Base-by-base conservation (phyloP, 2,797 vertebrate genomes). In the Acomys russatus region DNA sequence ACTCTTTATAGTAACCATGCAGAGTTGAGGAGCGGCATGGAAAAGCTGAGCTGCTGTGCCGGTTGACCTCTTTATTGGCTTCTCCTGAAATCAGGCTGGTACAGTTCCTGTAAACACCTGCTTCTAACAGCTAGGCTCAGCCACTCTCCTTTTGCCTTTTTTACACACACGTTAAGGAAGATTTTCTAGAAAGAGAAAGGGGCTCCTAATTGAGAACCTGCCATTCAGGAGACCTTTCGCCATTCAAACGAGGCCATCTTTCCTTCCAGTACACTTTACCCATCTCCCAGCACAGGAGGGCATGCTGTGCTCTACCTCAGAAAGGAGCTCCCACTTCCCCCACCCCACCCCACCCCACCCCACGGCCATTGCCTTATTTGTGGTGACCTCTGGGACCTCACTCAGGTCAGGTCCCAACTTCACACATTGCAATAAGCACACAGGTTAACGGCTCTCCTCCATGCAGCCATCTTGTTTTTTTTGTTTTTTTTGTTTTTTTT, bases 401-500 rank as follows among this genome's bases (percentile, higher is more conserved):
- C 23, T 7, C 44, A 51, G 9, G 33, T 68, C 78, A n/a, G 33
- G 51, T 68, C 4, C 44, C 25, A 51, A 3, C 2, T 38, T 64
- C 12, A 56, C 33, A 6, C 25, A 1, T 38, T 8, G 33, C 14
- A 11, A 3, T 17, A 1, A 10, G 1, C 25, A 8, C 25, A 49
- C 7, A 15, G 20, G 20, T 38, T 38, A 22, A 12, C 18, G 15
- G 49, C 33, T 44, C 66, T 63, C 18, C 23, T 76, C 68, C 30
- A 1, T 11, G 44, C 28, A n/a, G 9, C 71, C 78, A 84, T 6
- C 5, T 9, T 0, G 11, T 88, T 18, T n/a, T n/a, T n/a, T n/a
- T n/a, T n/a, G n/a, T n/a, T n/a, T n/a, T n/a, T n/a, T n/a, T n/a
- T n/a, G n/a, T n/a, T n/a, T n/a, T n/a, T n/a, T n/a, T n/a, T n/a